A percentile compares a stretch with the other conserved stretches of the same genome.
These are phyloP conservation scores for Kryptolebias marmoratus DNA, from an alignment of 2,113 vertebrate genomes.

Conservation along the genomic window DNA sequence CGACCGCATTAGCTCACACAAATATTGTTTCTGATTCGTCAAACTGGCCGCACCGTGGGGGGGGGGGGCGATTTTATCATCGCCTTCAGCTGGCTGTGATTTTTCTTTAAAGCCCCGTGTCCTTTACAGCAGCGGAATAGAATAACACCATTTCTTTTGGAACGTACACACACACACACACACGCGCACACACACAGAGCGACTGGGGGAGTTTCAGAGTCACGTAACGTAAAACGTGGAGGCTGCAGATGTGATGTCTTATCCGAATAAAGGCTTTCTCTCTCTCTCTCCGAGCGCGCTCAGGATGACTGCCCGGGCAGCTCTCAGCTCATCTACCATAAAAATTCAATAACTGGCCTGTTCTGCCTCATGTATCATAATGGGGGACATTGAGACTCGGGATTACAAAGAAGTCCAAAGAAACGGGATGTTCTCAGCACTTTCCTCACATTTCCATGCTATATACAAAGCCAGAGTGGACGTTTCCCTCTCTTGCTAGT, in stretches of 20 bases:
- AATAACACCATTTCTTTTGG: slow-evolving; percentile 54
- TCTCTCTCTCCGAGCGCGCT: slow-evolving; percentile 25
- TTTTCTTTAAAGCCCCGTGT: slow-evolving; percentile 62
- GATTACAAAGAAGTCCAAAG: slow-evolving; percentile 75
- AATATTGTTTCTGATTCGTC: slow-evolving; percentile 46
- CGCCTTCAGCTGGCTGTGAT: slow-evolving; percentile 53
- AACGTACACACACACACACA: slow-evolving; percentile 26
- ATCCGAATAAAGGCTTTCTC: slow-evolving; percentile 55
- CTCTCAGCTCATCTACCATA: slow-evolving; percentile 52
- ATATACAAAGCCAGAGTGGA: slow-evolving; percentile 75
- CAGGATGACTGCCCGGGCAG: slow-evolving; percentile 32
- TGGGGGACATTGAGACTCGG: slow-evolving; percentile 61
- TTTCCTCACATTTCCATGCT: slow-evolving; percentile 69
- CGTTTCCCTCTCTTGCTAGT: slow-evolving; percentile 44
- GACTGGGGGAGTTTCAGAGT: slow-evolving; percentile 42
- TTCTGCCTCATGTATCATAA: slow-evolving; percentile 63
- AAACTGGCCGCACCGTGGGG: slow-evolving; percentile 22
- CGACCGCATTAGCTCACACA: slow-evolving; percentile 53
- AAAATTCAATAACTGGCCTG: slow-evolving; percentile 57
- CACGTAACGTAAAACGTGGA: slow-evolving; percentile 50
- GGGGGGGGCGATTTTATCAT: slow-evolving; percentile 28
- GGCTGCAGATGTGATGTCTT: slow-evolving; percentile 55
- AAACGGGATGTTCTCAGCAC: slow-evolving; percentile 63
- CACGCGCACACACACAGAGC: slow-evolving; percentile 33
- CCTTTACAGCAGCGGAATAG: slow-evolving; percentile 66